These are phyloP conservation scores for Scelioninae gen. 1 DNA, from an alignment of 2,888 invertebrate genomes.

Conservation along the genomic window DNA sequence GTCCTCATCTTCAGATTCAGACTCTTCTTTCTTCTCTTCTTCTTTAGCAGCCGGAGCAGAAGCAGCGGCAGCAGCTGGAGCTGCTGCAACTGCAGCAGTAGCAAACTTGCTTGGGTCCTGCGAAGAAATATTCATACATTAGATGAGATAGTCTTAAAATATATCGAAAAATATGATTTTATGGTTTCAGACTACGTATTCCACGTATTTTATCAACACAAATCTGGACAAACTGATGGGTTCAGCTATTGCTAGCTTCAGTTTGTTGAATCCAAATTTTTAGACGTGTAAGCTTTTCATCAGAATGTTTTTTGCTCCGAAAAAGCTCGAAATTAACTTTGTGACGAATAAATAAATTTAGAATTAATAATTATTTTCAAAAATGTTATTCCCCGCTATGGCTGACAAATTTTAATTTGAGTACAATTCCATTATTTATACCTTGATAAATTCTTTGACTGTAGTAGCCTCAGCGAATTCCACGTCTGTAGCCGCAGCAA, in stretches of 20 bases:
- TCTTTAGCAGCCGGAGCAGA: conserved; percentile 90
- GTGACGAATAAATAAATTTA: too few relatives aligned
- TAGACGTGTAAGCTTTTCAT: neutral
- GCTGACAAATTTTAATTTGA: too few relatives aligned
- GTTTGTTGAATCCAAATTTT: too few relatives aligned
- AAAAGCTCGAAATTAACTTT: too few relatives aligned
- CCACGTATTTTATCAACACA: neutral
- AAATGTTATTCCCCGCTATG: too few relatives aligned
- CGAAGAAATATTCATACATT: too few relatives aligned
- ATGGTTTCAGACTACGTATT: conserved; percentile 9
- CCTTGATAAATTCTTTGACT: conserved; percentile 96
- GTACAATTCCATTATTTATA: neutral
- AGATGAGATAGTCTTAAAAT: too few relatives aligned
- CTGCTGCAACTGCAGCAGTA: conserved; percentile 87
- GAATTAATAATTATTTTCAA: too few relatives aligned
- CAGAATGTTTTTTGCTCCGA: too few relatives aligned
- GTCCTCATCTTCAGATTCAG: conserved; percentile 95
- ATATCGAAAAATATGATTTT: too few relatives aligned
- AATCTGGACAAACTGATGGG: neutral
- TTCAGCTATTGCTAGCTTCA: too few relatives aligned
- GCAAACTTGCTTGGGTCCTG: conserved; percentile 99
- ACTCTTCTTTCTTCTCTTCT: conserved; percentile 88
- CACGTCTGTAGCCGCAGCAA: conserved; percentile 98
- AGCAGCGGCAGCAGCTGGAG: conserved; percentile 87
- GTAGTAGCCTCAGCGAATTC: conserved; percentile 97